Evolutionary conservation across 1,140 invertebrate genomes (phyloP).

Genomic region (Drosophila asahinai): DNA sequence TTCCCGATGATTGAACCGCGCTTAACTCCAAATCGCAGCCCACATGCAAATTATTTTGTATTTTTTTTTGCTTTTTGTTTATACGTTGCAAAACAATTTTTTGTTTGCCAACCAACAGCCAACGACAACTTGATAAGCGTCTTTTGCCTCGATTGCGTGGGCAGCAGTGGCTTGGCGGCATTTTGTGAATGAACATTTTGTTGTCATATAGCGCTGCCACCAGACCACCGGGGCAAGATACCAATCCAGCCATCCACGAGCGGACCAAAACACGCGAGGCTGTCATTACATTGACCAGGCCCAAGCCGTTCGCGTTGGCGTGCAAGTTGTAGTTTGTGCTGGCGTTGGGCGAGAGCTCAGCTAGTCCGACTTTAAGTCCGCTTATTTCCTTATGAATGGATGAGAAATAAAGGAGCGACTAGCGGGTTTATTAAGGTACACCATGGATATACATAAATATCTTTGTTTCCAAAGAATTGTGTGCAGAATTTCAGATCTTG

Average conservation of each 20-base stretch:
- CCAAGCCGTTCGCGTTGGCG: constrained; percentile 53
- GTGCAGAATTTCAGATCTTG: too few relatives aligned
- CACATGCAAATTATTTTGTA: constrained; percentile 50
- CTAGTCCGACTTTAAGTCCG: constrained; percentile 12
- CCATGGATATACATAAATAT: background rate
- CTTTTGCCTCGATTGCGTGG: constrained; percentile 62
- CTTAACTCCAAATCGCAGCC: constrained; percentile 41
- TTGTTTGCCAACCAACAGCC: constrained; percentile 36
- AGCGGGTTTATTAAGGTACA: background rate
- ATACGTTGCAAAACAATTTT: constrained; percentile 46
- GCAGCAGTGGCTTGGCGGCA: constrained; percentile 51
- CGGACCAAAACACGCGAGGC: constrained; percentile 64
- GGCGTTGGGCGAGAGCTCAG: constrained; percentile 38
- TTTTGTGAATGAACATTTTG: constrained; percentile 71
- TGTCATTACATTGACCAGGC: constrained; percentile 74
- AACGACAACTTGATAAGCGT: constrained; percentile 69
- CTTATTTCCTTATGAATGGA: constrained; percentile 50
- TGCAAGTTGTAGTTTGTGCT: constrained; percentile 37
- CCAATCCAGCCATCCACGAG: constrained; percentile 32
- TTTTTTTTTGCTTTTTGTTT: constrained; percentile 5
- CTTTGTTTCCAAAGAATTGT: background rate
- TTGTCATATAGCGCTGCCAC: constrained; percentile 26
- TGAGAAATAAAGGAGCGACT: background rate
- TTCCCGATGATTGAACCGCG: constrained; percentile 56
- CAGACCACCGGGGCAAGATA: constrained; percentile 4